These are phyloP conservation scores for Cryptoleucopteryx plumbea DNA, from an alignment of 2,113 vertebrate species.

Conservation along the genomic window DNA sequence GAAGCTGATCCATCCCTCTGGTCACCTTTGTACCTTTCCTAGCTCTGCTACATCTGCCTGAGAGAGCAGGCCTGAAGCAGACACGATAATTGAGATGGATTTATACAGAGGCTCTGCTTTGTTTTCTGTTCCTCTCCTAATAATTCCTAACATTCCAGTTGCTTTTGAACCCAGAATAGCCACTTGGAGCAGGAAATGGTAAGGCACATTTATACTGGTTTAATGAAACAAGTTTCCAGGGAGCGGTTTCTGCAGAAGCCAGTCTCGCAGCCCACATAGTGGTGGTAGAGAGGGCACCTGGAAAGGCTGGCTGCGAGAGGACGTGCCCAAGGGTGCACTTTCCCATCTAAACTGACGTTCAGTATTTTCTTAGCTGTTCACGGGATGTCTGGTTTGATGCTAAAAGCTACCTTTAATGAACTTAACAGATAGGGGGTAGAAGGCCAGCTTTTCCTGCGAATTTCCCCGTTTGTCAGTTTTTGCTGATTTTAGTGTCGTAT, in stretches of 20 bases:
- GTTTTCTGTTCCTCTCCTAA: conserved; percentile 16
- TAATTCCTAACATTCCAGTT: conserved; percentile 19
- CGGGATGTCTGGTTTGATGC: neutral
- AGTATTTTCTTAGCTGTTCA: neutral
- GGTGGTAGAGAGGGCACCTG: neutral
- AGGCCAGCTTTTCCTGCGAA: neutral
- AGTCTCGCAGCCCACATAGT: fast-evolving
- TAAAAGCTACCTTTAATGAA: neutral
- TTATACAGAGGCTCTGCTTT: neutral
- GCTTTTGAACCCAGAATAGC: neutral
- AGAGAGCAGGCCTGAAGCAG: neutral
- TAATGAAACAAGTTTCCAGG: neutral
- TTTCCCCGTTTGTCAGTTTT: neutral
- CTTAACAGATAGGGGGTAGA: neutral
- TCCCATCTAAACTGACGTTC: neutral
- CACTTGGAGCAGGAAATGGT: neutral
- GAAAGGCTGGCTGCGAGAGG: neutral
- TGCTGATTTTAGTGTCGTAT: neutral
- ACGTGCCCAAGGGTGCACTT: neutral
- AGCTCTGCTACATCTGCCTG: neutral
- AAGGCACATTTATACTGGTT: neutral
- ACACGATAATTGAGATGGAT: neutral
- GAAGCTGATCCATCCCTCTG: neutral
- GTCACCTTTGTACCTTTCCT: neutral
- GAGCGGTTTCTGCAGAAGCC: neutral